These are phyloP conservation scores for Rachycentron canadum DNA, from an alignment of 2,797 vertebrate species.

Conservation along the genomic window DNA sequence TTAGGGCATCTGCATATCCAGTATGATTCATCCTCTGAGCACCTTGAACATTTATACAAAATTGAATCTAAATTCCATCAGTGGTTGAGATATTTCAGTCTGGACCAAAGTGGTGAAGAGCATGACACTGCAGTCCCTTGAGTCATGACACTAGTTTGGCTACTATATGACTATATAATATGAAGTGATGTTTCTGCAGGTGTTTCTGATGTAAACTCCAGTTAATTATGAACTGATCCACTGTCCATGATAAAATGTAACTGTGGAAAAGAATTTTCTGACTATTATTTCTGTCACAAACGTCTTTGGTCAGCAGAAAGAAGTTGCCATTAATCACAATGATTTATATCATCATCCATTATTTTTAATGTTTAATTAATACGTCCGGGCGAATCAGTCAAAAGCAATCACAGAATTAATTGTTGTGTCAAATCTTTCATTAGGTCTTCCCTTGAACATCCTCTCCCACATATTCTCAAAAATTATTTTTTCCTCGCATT, in stretches of 20 bases:
- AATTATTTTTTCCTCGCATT: not conserved
- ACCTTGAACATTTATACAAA: not conserved
- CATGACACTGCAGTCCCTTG: not conserved
- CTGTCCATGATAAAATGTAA: not conserved
- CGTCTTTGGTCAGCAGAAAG: not conserved
- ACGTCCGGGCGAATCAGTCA: conserved; percentile 10
- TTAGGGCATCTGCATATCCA: too few relatives aligned
- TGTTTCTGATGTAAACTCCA: not conserved
- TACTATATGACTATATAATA: too few relatives aligned
- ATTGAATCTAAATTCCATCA: too few relatives aligned
- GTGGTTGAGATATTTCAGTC: too few relatives aligned
- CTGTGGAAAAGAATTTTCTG: not conserved
- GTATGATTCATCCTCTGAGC: not conserved
- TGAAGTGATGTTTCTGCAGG: not conserved
- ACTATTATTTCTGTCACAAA: conserved; percentile 5
- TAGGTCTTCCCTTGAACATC: not conserved
- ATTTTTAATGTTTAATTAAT: conserved; percentile 47
- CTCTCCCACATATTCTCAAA: not conserved
- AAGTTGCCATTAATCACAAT: conserved; percentile 32
- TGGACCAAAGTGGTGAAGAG: too few relatives aligned
- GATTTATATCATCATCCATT: conserved; percentile 4
- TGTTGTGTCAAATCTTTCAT: conserved; percentile 1
- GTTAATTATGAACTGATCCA: not conserved
- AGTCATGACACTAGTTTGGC: not conserved
- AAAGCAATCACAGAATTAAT: conserved; percentile 15